phyloP scores from a whole-genome alignment of 2,797 vertebrate genomes.

The Tokudaia tokunoshimensis region DNA sequence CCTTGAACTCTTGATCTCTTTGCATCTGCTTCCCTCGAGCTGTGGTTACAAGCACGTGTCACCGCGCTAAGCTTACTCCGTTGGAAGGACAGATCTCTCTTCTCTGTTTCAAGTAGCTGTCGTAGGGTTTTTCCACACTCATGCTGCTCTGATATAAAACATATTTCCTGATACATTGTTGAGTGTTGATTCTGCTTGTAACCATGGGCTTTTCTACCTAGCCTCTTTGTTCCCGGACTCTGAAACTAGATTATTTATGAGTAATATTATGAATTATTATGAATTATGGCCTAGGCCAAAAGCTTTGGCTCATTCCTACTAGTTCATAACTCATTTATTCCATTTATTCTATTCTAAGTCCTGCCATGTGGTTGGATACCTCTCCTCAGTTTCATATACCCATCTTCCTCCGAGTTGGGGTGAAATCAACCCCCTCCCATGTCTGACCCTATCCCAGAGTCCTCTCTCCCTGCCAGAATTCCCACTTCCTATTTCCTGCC shows the following conservation, averaged over 20 bases:
- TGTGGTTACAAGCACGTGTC: neutral
- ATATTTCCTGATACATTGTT: neutral
- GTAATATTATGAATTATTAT: neutral
- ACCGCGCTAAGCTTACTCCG: neutral
- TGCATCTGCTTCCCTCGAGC: neutral
- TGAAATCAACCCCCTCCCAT: neutral
- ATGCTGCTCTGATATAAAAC: neutral
- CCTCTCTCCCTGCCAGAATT: neutral
- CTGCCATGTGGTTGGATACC: neutral
- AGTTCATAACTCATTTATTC: neutral
- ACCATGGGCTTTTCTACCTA: neutral
- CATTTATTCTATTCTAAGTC: neutral
- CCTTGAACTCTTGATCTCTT: neutral
- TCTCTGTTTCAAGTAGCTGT: neutral
- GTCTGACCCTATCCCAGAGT: neutral
- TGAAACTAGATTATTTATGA: neutral
- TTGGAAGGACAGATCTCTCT: neutral
- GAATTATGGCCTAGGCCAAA: neutral
- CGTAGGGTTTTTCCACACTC: neutral
- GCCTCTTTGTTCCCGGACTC: neutral
- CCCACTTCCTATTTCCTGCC: neutral
- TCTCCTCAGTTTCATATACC: neutral
- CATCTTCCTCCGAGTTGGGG: neutral
- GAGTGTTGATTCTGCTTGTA: neutral
- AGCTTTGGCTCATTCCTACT: neutral